A percentile compares a stretch with the other conserved stretches of the same genome.
These are phyloP conservation scores for Melanotaenia duboulayi DNA, from an alignment of 2,113 vertebrate species.

Conservation along the genomic window DNA sequence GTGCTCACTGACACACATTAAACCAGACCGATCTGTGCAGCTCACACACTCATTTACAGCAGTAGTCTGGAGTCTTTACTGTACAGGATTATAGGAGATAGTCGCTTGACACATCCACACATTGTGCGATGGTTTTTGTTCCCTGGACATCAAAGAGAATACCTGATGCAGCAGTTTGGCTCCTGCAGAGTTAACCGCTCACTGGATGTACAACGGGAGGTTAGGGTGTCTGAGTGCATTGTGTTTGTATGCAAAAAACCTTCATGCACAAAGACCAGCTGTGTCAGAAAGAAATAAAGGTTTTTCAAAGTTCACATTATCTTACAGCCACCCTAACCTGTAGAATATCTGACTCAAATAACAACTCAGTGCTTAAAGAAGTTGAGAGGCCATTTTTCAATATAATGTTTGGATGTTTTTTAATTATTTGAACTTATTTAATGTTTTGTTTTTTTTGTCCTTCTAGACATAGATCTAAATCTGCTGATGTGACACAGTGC, in stretches of 20 bases:
- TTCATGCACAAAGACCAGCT: background rate
- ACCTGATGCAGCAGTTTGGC: conserved; percentile 68
- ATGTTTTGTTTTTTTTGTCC: background rate
- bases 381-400: background rate
- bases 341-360: background rate
- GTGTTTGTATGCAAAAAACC: conserved; percentile 8
- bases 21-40: conserved; percentile 1
- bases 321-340: conserved; percentile 2
- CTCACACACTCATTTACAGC: background rate
- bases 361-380: too few species aligned
- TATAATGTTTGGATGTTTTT: background rate
- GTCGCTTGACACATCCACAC: conserved; percentile 8
- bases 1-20: conserved; percentile 22
- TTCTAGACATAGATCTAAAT: background rate
- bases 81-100: conserved; percentile 32
- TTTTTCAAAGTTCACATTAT: conserved; percentile 4
- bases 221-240: conserved; percentile 28
- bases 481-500: background rate
- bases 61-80: conserved; percentile 38
- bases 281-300: background rate
- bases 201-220: conserved; percentile 21
- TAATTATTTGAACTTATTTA: background rate
- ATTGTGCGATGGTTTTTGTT: conserved; percentile 58
- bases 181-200: conserved; percentile 50
- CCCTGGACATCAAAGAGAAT: conserved; percentile 63